These are phyloP conservation scores for Pristionchus pacificus DNA, from an alignment of 1,140 invertebrate genomes.

Conservation along the genomic window DNA sequence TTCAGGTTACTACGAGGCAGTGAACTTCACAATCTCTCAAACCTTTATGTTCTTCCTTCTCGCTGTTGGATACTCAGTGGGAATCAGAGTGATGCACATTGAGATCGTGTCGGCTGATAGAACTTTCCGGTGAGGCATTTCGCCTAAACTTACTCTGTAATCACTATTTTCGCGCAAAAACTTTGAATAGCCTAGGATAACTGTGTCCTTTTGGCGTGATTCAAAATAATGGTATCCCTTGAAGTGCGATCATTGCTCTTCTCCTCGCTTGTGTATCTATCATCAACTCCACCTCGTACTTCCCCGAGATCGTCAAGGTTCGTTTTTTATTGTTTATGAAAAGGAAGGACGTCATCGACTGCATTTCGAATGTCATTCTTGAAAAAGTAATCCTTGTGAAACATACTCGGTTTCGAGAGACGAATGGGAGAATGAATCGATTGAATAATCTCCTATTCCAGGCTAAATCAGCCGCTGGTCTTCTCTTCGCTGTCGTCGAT, in stretches of 20 bases:
- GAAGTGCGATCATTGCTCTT: constrained; percentile 29
- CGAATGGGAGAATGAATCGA: no score
- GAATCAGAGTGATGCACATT: constrained; percentile 33
- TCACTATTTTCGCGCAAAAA: constrained; percentile 17
- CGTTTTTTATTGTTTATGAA: not conserved
- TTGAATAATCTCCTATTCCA: not conserved
- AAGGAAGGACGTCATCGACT: no score
- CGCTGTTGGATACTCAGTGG: constrained; percentile 29
- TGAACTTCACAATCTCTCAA: constrained; percentile 36
- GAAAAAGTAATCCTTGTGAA: no score
- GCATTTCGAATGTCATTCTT: no score
- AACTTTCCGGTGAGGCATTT: constrained; percentile 25
- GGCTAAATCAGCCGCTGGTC: constrained; percentile 54
- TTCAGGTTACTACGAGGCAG: constrained; percentile 27
- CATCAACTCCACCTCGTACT: constrained; percentile 52
- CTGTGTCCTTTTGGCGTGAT: constrained; percentile 4
- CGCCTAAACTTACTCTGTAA: no score
- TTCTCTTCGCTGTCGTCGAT: constrained; percentile 56
- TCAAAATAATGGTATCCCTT: no score
- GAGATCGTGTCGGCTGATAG: constrained; percentile 12
- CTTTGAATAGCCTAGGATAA: constrained; percentile 1
- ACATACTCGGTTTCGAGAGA: no score
- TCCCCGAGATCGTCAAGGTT: constrained; percentile 58
- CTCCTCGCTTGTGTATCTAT: constrained; percentile 28
- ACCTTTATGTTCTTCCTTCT: constrained; percentile 38